Evolutionary conservation across 2,888 invertebrate species (phyloP), one percentile per base, ranked within the genome.

Genomic region (Thera britannica): DNA sequence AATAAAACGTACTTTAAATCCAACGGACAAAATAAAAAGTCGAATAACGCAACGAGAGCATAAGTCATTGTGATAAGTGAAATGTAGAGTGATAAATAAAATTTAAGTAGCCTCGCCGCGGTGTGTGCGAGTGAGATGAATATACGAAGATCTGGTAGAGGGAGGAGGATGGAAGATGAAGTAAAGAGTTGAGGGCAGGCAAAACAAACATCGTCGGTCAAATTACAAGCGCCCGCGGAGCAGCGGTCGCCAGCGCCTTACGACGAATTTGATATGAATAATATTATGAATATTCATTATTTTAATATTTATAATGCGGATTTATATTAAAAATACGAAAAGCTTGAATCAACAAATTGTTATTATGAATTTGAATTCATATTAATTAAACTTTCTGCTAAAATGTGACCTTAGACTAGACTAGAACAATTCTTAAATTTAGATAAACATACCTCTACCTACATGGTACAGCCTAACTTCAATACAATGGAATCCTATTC

Each of bases 191-290:
- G 59, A 66, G 71, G 68, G 68, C 68, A 68, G 67, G 69, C 67
- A 69, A 73, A 73, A 73, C 73, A 73, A 73, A 73, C 73, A 73
- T 69, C 68, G 68, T 67, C 51, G 70, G 68, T 70, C 67, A 72
- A 72, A 70, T 72, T 70, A 72, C 68, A 66, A 61, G 52, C 65
- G 70, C 67, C 72, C 58, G 71, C 58, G 68, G 72, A 54, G 72
- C 62, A 62, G 59, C 58, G 60, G 64, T 54, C 67, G 65, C 65
- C 44, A 46, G 9, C 46, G 23, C 23, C 23, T 23, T 23, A 23
- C 59, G 57, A 57, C 57, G 61, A 36, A 52, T 61, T 46, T 9
- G 35, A 56, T 12, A 57, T 66, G 57, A 61, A 61, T 66, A 66
- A 61, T 66, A n/a, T 51, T 12, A 61, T 66, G 57, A 61, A 61